phyloP scores from a whole-genome alignment of 2,888 invertebrate species.

The Lamellibrachia satsuma region DNA sequence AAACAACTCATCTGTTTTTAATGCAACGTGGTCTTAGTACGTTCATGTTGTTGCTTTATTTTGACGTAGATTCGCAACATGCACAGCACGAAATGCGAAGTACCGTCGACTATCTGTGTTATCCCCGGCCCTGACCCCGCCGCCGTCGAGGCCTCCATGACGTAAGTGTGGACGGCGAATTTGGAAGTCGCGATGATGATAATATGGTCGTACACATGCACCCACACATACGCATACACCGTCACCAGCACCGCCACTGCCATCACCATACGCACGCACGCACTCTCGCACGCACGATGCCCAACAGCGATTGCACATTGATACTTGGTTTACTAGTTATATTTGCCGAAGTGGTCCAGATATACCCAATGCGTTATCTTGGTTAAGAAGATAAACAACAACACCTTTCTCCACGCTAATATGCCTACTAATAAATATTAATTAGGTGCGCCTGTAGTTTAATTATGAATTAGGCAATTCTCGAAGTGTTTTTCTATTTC shows the following conservation, averaged over 20 bases:
- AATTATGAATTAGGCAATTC: not conserved
- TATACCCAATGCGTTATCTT: too few species aligned
- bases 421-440: not conserved
- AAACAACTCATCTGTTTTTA: not conserved
- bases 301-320: too few species aligned
- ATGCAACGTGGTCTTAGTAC: not conserved
- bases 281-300: too few species aligned
- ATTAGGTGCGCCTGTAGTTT: too few species aligned
- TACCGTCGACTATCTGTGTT: constrained; percentile 57
- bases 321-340: too few species aligned
- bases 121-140: constrained; percentile 56
- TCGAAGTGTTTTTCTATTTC: not conserved
- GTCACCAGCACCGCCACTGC: too few species aligned
- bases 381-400: not conserved
- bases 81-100: constrained; percentile 35
- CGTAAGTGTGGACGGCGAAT: constrained; percentile 42
- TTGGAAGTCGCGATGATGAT: too few species aligned
- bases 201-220: too few species aligned
- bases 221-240: too few species aligned
- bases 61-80: constrained; percentile 38
- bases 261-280: too few species aligned
- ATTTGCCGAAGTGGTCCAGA: too few species aligned
- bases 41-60: not conserved
- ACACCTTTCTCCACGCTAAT: not conserved
- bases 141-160: constrained; percentile 56